Base-by-base conservation (phyloP, 2,113 vertebrate genomes). In the Heliornis fulica region DNA sequence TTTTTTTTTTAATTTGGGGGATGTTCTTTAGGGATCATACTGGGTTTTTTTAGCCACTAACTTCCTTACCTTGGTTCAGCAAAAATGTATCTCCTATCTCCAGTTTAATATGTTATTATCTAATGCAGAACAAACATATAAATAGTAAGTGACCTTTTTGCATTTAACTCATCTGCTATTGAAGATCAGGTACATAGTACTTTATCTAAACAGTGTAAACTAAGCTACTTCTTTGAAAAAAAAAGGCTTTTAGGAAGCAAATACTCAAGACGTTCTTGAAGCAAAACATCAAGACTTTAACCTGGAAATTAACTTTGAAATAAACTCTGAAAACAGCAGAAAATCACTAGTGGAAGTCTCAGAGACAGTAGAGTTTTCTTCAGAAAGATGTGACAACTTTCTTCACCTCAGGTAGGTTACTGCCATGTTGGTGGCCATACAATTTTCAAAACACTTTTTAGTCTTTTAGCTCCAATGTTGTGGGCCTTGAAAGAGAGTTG, bases 391-490 rank as follows among this genome's bases (percentile, higher is more conserved):
- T 54, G 32, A 68, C 31, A 70, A 63, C 11, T 75, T 92, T 59
- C 14, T 74, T 81, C 23, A 12, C 16, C 20, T 69, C 13, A 34
- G 21, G 19, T 4, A 36, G 26, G 13, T 43, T 71, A 59, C 21
- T 79, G 41, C 19, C 18, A 68, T 25, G 5, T 15, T 2, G 0
- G 8, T 50, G 25, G 21, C 23, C 19, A 6, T 31, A 40, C 1
- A 2, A 70, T 63, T 93, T 87, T 92, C 60, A 83, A 81, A 91
- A 54, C 8, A 17, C 6, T 66, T 79, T 38, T 40, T 54, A 95
- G 34, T 45, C 3, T 91, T 83, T 25, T 7, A 26, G 4, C 15
- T 75, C 16, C 36, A 43, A 43, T n/a, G 31, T 13, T 46, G 5
- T 34, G 9, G 12, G 20, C 10, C 32, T 80, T 87, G 50, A 28